Conservation (phyloP, 2,113 vertebrate genomes). For the Silurus asotus region DNA sequence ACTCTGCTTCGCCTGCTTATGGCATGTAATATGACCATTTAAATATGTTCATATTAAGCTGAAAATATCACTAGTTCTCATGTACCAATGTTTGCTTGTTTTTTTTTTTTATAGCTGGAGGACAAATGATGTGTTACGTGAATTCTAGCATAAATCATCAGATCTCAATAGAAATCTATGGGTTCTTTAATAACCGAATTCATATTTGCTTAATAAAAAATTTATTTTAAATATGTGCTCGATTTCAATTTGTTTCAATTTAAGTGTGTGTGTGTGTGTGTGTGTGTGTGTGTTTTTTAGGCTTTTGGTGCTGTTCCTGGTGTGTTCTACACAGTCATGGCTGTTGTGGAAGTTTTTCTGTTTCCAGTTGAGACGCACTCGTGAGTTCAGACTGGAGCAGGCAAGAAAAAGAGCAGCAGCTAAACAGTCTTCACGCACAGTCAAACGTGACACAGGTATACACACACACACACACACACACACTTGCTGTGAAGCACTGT, state of each 20-base stretch:
- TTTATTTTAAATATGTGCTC: not conserved
- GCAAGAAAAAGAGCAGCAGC: conserved; percentile 76
- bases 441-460: conserved; percentile 89
- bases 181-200: not conserved
- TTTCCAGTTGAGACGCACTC: conserved; percentile 93
- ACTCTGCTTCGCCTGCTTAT: not conserved
- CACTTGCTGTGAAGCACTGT: conserved; percentile 61
- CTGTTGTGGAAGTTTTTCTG: conserved; percentile 97
- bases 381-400: conserved; percentile 88
- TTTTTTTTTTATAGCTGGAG: not conserved
- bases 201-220: not conserved
- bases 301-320: conserved; percentile 85
- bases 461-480: not conserved
- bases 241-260: not conserved
- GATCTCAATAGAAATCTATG: not conserved
- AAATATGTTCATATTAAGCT: too few relatives aligned
- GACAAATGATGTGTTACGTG: not conserved
- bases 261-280: not conserved
- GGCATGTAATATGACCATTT: not conserved
- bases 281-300: conserved; percentile 65
- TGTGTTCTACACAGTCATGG: conserved; percentile 91
- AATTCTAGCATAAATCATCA: not conserved
- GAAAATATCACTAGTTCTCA: not conserved
- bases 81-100: not conserved
- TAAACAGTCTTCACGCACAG: conserved; percentile 74